phyloP scores from a whole-genome alignment of 1,140 invertebrate genomes.

The Psilanteris sp. region DNA sequence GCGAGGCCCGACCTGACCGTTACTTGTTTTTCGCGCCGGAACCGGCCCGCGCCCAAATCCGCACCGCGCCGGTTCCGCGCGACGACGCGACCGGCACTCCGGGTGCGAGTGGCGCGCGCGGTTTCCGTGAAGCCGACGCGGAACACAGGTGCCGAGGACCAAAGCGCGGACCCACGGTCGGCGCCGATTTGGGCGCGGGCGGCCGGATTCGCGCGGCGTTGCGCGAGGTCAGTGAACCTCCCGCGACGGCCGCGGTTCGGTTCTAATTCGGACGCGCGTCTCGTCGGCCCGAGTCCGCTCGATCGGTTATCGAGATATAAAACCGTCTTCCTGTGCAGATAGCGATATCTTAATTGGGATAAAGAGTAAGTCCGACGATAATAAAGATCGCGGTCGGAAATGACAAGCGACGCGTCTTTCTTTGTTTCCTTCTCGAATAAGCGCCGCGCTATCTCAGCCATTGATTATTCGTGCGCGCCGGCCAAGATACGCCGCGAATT shows the following conservation, averaged over 20 bases:
- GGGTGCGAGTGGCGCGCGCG: neutral
- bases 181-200: too few relatives aligned
- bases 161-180: too few relatives aligned
- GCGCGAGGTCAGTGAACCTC: conserved; percentile 74
- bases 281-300: conserved; percentile 1
- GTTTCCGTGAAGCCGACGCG: too few relatives aligned
- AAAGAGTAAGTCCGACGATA: conserved; percentile 9
- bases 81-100: too few relatives aligned
- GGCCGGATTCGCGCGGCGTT: too few relatives aligned
- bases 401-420: too few relatives aligned
- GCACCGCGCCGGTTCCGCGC: too few relatives aligned
- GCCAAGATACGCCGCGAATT: too few relatives aligned
- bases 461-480: too few relatives aligned
- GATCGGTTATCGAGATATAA: conserved; percentile 23
- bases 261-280: conserved; percentile 1
- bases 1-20: conserved; percentile 58
- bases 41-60: too few relatives aligned
- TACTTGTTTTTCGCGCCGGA: conserved; percentile 72
- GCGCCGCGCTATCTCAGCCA: conserved; percentile 1
- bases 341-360: conserved; percentile 36
- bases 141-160: conserved; percentile 23
- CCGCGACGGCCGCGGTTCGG: conserved; percentile 3
- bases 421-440: conserved; percentile 1
- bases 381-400: conserved; percentile 8
- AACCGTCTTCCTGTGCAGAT: conserved; percentile 43